phyloP scores from a whole-genome alignment of 2,113 vertebrate species.

The Lonchura striata region DNA sequence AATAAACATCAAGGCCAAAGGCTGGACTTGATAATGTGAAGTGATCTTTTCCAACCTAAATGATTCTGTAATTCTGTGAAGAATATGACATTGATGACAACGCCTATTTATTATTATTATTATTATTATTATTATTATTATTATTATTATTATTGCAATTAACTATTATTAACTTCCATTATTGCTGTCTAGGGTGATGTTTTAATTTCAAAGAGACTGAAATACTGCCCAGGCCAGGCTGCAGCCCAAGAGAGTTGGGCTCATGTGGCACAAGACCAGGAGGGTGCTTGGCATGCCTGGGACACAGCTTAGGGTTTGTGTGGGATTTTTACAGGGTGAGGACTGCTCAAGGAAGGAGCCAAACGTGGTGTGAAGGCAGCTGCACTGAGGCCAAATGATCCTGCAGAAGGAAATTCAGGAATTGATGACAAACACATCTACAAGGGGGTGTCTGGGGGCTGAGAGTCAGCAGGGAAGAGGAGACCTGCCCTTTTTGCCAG shows the following conservation, averaged over 20 bases:
- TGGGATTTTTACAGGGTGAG: neutral
- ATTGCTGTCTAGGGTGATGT: neutral
- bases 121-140: fast-evolving
- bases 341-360: neutral
- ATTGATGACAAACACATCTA: neutral
- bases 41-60: neutral
- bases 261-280: neutral
- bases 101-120: neutral
- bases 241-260: neutral
- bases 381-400: neutral
- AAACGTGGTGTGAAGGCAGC: neutral
- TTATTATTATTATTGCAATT: no score
- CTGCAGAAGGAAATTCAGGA: neutral
- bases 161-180: no score
- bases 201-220: neutral
- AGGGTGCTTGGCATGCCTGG: neutral
- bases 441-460: neutral
- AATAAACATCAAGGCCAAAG: neutral
- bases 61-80: neutral
- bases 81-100: no score
- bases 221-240: neutral
- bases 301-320: fast-evolving
- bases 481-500: neutral
- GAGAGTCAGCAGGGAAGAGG: neutral
- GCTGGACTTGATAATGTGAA: neutral